These are phyloP conservation scores for Seira musarum DNA, from an alignment of 2,888 invertebrate species.

Conservation along the genomic window DNA sequence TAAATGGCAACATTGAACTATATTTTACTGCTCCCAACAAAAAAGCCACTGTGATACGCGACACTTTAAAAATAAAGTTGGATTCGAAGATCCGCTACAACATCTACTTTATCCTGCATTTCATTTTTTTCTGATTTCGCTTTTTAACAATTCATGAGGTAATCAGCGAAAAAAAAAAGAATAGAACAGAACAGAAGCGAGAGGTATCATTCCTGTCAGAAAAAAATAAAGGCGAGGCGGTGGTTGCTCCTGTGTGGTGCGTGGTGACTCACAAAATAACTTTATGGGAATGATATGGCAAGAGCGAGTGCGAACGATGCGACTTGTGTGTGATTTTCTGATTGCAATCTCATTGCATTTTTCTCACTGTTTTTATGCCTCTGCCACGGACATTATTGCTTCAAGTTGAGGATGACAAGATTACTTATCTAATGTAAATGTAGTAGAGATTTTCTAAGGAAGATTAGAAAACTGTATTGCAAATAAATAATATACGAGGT, in stretches of 20 bases:
- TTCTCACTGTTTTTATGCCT: no score
- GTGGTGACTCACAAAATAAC: conserved; percentile 12
- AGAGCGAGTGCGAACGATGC: no score
- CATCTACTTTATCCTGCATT: conserved; percentile 16
- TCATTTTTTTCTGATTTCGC: conserved; percentile 24
- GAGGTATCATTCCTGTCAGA: neutral
- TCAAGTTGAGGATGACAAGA: no score
- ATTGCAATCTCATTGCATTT: no score
- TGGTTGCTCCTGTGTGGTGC: neutral
- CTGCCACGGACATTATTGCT: no score
- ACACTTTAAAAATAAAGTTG: neutral
- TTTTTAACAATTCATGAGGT: conserved; percentile 39
- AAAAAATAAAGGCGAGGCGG: neutral
- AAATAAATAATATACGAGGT: no score
- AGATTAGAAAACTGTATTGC: no score
- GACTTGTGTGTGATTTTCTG: no score
- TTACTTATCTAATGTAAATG: no score
- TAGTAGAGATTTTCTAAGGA: no score
- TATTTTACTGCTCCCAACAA: neutral
- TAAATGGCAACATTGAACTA: conserved; percentile 6
- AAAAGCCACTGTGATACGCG: conserved; percentile 28
- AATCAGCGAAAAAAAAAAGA: conserved; percentile 14
- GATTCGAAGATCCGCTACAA: neutral
- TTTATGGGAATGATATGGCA: no score
- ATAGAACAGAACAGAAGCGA: neutral